Conservation (phyloP, 92 coral and sea anemone genomes). For the Scolanthus callimorphus region DNA sequence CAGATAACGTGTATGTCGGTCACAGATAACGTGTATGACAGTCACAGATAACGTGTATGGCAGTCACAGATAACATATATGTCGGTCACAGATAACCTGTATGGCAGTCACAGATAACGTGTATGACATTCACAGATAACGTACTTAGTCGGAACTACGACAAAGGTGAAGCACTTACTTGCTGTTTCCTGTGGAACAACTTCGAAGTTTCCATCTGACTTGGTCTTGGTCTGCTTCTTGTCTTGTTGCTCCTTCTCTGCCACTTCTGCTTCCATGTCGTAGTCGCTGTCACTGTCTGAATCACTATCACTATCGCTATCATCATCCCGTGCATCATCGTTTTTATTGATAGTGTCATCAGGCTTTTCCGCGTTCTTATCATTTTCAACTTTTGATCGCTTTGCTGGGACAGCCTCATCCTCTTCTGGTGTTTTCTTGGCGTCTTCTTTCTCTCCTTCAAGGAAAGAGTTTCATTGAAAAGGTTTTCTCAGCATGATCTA, state of each 20-base stretch:
- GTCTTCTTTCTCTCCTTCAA: neutral
- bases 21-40: too few relatives aligned
- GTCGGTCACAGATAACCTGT: too few relatives aligned
- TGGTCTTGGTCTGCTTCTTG: slow-evolving; percentile 10
- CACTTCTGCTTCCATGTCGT: slow-evolving; percentile 57
- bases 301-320: slow-evolving; percentile 43
- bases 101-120: too few relatives aligned
- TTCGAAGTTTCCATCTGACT: slow-evolving; percentile 65
- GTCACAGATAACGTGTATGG: too few relatives aligned
- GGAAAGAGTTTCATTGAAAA: slow-evolving; percentile 17
- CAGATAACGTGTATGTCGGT: too few relatives aligned
- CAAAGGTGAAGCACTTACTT: slow-evolving; percentile 25
- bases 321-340: slow-evolving; percentile 26
- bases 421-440: neutral
- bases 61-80: too few relatives aligned
- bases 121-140: too few relatives aligned
- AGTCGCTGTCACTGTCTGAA: slow-evolving; percentile 68
- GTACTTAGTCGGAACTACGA: too few relatives aligned
- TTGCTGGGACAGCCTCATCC: slow-evolving; percentile 17
- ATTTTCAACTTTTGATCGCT: slow-evolving; percentile 2
- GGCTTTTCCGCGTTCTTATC: too few relatives aligned
- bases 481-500: too few relatives aligned
- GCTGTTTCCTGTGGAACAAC: slow-evolving; percentile 72
- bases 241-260: slow-evolving; percentile 8
- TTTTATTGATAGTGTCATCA: neutral